Evolutionary conservation across 2,113 vertebrate species (phyloP).

Genomic region (Daubentonia madagascariensis): DNA sequence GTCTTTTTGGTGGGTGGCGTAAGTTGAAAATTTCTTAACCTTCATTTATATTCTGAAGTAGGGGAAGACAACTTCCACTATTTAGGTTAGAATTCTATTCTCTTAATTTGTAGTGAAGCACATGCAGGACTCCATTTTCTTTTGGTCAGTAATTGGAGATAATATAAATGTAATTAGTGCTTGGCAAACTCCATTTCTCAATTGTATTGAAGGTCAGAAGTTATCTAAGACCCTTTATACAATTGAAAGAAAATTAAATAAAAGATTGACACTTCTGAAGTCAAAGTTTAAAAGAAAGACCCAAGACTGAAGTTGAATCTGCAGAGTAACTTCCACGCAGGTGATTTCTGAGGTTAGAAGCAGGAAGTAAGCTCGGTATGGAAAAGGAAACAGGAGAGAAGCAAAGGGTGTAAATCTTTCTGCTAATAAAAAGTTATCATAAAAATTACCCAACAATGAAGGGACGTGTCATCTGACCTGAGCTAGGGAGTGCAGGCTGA

Average conservation of each 20-base stretch:
- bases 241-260: conserved; percentile 32
- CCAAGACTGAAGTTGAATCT: not conserved
- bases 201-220: conserved; percentile 28
- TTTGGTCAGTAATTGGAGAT: conserved; percentile 9
- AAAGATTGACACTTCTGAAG: not conserved
- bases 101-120: not conserved
- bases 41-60: conserved; percentile 39
- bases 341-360: not conserved
- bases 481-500: not conserved
- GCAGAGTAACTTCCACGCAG: not conserved
- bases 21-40: not conserved
- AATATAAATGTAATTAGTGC: not conserved
- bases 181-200: not conserved
- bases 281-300: not conserved
- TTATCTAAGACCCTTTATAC: not conserved
- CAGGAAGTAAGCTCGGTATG: not conserved
- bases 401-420: accelerated
- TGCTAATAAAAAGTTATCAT: too few relatives aligned
- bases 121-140: conserved; percentile 34
- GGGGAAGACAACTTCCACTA: not conserved
- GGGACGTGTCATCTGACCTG: not conserved
- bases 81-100: not conserved
- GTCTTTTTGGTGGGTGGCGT: not conserved
- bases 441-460: not conserved
- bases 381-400: not conserved